Evolutionary conservation across 2,113 vertebrate species (phyloP).

Genomic region (Sylvia atricapilla): DNA sequence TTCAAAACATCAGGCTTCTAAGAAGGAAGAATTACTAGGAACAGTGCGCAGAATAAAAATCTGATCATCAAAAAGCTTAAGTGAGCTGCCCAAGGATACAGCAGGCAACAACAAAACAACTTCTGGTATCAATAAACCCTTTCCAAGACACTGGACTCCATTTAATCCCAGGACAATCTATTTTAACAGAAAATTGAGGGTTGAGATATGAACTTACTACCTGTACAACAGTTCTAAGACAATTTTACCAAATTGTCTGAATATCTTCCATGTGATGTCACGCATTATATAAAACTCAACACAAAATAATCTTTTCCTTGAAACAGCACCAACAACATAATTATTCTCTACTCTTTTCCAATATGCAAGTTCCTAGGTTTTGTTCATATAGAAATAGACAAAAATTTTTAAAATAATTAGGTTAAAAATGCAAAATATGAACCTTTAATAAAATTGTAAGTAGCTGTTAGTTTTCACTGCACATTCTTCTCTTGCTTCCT

Average conservation of each 20-base stretch:
- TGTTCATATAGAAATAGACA: background rate
- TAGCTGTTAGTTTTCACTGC: background rate
- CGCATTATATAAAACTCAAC: background rate
- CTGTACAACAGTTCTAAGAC: background rate
- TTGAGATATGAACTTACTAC: background rate
- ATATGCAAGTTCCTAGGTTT: background rate
- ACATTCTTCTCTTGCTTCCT: background rate
- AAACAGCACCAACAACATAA: background rate
- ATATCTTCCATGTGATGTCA: background rate
- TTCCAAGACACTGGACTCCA: background rate
- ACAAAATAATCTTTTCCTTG: background rate
- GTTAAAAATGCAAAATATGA: background rate
- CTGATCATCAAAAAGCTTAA: background rate
- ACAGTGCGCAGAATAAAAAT: background rate
- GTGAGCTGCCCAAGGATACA: background rate
- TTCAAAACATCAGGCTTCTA: background rate
- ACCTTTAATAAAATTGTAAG: background rate
- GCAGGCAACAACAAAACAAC: background rate
- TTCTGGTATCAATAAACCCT: background rate
- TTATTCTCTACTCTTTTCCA: background rate
- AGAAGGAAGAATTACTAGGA: background rate
- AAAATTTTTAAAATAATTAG: background rate
- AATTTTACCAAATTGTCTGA: background rate
- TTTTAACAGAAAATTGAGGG: background rate
- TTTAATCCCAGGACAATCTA: background rate